Evolutionary conservation across 2,113 vertebrate genomes (phyloP), one percentile per base, ranked within the genome.

Genomic region (Anser cygnoides): DNA sequence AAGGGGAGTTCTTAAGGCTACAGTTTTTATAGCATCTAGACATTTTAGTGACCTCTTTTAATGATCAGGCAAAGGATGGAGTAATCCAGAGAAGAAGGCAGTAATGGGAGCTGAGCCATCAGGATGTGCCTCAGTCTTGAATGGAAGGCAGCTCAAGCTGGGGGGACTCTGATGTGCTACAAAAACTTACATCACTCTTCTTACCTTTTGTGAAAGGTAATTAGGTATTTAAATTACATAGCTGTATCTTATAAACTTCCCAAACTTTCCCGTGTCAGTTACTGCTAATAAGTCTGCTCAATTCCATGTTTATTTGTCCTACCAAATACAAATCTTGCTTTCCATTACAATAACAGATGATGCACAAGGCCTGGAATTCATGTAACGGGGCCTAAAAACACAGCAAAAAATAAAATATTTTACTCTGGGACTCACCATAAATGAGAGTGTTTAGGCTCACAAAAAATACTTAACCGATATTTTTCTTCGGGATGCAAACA

Each of bases 191-290:
- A 96, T 96, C 83, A 96, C 94, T 98, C 96, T 98, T 94, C 95
- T 95, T 96, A 96, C 96, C 94, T 97, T 98, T 97, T 97, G 93
- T 97, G 97, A 97, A 91, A 91, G 77, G 77, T 75, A 97, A 95
- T 92, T 75, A 94, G 80, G 84, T n/a, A 65, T 83, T 82, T 92
- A 93, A 92, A 91, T 87, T 75, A 86, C 25, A 76, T 6, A 84
- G 54, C 26, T 79, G 10, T 72, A 90, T 81, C 67, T 78, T 82
- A 74, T 3, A 61, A 88, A 89, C 72, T 80, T 81, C 66, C 52
- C 68, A 63, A 84, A 84, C 21, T 54, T 43, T 58, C 67, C 59
- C 31, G 63, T 94, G 78, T 81, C 70, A 95, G 54, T 91, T 70
- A 84, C 18, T 89, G 82, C 70, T 96, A 33, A 28, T 55, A 93